Percentiles rank a stretch among this genome's conserved stretches.
These are phyloP conservation scores for Tipula vernalis DNA, from an alignment of 2,888 invertebrate species.

Conservation along the genomic window DNA sequence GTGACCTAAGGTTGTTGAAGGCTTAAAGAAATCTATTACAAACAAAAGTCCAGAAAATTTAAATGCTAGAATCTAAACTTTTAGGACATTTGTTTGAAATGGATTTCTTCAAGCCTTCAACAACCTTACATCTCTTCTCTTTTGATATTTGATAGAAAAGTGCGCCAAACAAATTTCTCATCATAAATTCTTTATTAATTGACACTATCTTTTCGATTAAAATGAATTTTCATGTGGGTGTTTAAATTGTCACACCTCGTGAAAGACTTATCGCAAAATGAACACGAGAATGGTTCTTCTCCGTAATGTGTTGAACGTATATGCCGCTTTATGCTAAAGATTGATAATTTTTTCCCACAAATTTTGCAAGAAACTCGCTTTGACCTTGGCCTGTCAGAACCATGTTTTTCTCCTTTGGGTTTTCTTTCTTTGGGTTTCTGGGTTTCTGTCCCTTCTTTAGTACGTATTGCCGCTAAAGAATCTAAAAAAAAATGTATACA, in stretches of 20 bases:
- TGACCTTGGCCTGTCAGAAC: too few relatives aligned
- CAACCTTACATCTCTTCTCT: not conserved
- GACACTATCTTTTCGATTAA: not conserved
- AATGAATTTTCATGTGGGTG: not conserved
- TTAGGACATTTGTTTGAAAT: not conserved
- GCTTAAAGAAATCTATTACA: too few relatives aligned
- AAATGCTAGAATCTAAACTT: not conserved
- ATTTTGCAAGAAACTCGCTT: not conserved
- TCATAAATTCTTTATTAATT: not conserved
- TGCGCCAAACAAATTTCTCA: not conserved
- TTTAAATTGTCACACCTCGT: not conserved
- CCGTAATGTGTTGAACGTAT: not conserved
- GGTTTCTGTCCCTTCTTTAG: too few relatives aligned
- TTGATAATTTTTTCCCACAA: not conserved
- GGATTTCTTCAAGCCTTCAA: not conserved
- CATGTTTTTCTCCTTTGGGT: too few relatives aligned
- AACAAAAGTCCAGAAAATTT: too few relatives aligned
- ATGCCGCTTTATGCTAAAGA: not conserved
- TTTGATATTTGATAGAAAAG: not conserved
- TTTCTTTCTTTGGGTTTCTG: too few relatives aligned
- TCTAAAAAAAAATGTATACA: too few relatives aligned
- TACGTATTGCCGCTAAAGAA: too few relatives aligned
- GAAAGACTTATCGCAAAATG: not conserved
- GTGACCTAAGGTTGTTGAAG: not conserved
- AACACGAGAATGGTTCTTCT: not conserved